phyloP scores from a whole-genome alignment of 2,888 invertebrate species.

The Chrysolina haemoptera region DNA sequence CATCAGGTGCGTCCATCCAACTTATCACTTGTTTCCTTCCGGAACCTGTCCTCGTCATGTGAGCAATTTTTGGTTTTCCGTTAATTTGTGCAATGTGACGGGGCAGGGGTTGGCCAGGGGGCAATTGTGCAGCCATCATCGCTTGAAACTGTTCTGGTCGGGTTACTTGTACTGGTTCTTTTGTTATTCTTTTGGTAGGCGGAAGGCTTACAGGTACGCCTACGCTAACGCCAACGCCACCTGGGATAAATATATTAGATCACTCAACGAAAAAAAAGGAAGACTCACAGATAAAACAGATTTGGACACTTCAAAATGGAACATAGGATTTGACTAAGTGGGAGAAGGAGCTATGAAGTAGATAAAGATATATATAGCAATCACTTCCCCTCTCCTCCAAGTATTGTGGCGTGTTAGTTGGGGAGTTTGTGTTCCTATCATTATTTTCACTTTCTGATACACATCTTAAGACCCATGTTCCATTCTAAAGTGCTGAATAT shows the following conservation, averaged over 20 bases:
- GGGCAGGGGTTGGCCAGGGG: constrained; percentile 74
- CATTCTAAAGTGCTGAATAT: too few species aligned
- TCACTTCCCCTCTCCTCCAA: too few species aligned
- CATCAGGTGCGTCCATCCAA: constrained; percentile 98
- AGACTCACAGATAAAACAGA: background rate
- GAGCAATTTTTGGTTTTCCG: constrained; percentile 87
- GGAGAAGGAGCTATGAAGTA: too few species aligned
- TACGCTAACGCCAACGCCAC: constrained; percentile 33
- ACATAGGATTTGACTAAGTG: too few species aligned
- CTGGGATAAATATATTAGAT: constrained; percentile 18
- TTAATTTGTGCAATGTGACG: constrained; percentile 83
- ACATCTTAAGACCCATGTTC: too few species aligned
- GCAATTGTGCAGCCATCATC: constrained; percentile 75
- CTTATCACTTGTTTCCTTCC: constrained; percentile 93
- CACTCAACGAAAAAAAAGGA: background rate
- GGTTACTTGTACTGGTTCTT: constrained; percentile 81
- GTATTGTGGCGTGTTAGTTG: too few species aligned
- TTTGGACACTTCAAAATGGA: background rate
- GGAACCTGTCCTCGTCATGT: constrained; percentile 82
- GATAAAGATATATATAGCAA: too few species aligned
- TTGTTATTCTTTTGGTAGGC: constrained; percentile 87
- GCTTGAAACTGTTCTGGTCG: constrained; percentile 80
- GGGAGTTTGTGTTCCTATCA: too few species aligned
- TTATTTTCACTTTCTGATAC: too few species aligned
- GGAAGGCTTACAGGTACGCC: constrained; percentile 69